phyloP scores from a whole-genome alignment of 2,888 invertebrate species.

The Hedya salicella region DNA sequence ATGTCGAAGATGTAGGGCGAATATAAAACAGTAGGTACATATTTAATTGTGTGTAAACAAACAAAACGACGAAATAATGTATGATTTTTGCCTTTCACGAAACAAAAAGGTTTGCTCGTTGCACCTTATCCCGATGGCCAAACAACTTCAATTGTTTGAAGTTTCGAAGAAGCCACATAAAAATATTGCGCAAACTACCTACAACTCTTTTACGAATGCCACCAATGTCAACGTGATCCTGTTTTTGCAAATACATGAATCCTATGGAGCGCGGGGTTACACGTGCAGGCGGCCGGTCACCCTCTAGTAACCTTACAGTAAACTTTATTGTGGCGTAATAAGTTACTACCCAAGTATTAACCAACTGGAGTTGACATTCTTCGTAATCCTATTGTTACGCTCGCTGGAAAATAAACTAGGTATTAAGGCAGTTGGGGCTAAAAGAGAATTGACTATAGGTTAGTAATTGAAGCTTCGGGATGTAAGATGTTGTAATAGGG shows the following conservation, averaged over 20 bases:
- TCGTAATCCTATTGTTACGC: not conserved
- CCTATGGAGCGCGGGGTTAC: conserved; percentile 54
- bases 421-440: not conserved
- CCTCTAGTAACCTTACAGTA: conserved; percentile 16
- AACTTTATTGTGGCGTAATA: conserved; percentile 1
- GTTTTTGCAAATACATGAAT: conserved; percentile 48
- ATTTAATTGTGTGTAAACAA: not conserved
- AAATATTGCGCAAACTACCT: conserved; percentile 10
- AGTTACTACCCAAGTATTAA: conserved; percentile 11
- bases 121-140: not conserved
- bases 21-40: no score
- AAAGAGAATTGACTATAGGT: not conserved
- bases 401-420: not conserved
- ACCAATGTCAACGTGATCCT: conserved; percentile 6
- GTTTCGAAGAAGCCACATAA: not conserved
- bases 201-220: conserved; percentile 1
- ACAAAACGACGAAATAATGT: not conserved
- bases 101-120: not conserved
- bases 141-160: not conserved
- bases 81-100: not conserved
- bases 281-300: conserved; percentile 2
- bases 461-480: not conserved
- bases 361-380: not conserved
- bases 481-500: conserved; percentile 5
- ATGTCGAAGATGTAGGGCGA: no score